phyloP scores from a whole-genome alignment of 35 echinoderm and acorn worm genomes.

The Apostichopus japonicus region DNA sequence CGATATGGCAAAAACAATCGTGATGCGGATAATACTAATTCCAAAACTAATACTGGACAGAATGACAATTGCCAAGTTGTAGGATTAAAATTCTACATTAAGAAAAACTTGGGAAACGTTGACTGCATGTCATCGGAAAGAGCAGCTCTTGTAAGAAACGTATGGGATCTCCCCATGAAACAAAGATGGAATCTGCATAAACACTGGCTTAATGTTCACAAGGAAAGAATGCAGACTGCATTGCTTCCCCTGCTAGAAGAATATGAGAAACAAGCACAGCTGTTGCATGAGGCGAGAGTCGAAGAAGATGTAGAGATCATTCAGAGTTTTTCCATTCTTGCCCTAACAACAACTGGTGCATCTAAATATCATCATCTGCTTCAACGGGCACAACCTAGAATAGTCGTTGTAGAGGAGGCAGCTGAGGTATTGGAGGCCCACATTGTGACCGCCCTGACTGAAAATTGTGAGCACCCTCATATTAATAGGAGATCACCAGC shows the following conservation, averaged over 20 bases:
- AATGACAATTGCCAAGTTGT: neutral
- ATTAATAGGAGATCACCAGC: slow-evolving; percentile 96
- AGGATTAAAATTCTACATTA: neutral
- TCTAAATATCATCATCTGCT: slow-evolving; percentile 76
- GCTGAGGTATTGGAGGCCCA: slow-evolving; percentile 95
- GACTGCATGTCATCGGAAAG: slow-evolving; percentile 50
- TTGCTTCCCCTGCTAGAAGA: slow-evolving; percentile 26
- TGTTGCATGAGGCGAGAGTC: slow-evolving; percentile 26
- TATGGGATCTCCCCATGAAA: slow-evolving; percentile 60
- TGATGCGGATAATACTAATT: too few species aligned
- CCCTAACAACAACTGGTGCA: slow-evolving; percentile 83
- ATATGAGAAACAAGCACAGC: slow-evolving; percentile 49
- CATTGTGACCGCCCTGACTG: slow-evolving; percentile 79
- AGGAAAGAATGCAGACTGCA: neutral
- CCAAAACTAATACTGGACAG: too few species aligned
- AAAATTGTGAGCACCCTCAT: slow-evolving; percentile 88
- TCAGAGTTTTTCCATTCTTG: slow-evolving; percentile 60
- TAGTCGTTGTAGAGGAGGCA: slow-evolving; percentile 93
- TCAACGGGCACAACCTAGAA: slow-evolving; percentile 73
- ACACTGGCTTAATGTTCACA: slow-evolving; percentile 56
- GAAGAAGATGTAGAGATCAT: slow-evolving; percentile 69
- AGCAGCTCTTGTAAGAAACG: slow-evolving; percentile 12
- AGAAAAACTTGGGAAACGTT: neutral
- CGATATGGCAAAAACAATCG: too few species aligned
- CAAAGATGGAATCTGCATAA: slow-evolving; percentile 82